Evolutionary conservation across 2,797 vertebrate species (phyloP), one percentile per base, ranked within the genome.

Genomic region (Tinamus major): DNA sequence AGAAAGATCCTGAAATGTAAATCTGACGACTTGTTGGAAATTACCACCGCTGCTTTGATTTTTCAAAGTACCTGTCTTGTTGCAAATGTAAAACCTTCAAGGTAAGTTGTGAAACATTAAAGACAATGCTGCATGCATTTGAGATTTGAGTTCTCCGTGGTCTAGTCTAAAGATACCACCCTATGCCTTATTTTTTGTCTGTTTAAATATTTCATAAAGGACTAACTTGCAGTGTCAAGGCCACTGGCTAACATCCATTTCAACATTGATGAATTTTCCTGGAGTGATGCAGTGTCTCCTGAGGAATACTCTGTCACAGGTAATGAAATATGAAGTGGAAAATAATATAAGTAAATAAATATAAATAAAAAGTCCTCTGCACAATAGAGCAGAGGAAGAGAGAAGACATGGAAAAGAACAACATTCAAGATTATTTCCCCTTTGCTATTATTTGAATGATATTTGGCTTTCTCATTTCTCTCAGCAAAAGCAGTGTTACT

Each of bases 201-300:
- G 79, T 82, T 96, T 95, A 92, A 96, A 95, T 96, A 72, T 91
- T 95, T 91, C 85, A 91, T 88, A 90, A 94, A 89, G 91, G 83
- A 90, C 90, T 96, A 95, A 96, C 69, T 95, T 94, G 91, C 91
- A 87, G 91, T 85, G 95, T 92, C 95, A 97, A 96, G 96, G 89
- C 93, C 93, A 95, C 84, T 95, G 93, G 72, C 89, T 95, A 94
- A 96, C 87, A 92, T 93, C 88, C 53, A 46, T 74, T 51, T 91
- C 76, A 95, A 98, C 95, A 86, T 77, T 97, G 97, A 97, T 97
- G 96, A 97, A 97, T 98, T 98, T 96, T 97, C 96, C 91, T 88
- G 96, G 87, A 97, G 93, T 97, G 97, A 96, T 82, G 90, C 88
- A 89, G 90, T 94, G 75, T 68, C 97, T 97, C 97, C 61, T 4